phyloP scores from a whole-genome alignment of 2,113 vertebrate species.

The human region DNA sequence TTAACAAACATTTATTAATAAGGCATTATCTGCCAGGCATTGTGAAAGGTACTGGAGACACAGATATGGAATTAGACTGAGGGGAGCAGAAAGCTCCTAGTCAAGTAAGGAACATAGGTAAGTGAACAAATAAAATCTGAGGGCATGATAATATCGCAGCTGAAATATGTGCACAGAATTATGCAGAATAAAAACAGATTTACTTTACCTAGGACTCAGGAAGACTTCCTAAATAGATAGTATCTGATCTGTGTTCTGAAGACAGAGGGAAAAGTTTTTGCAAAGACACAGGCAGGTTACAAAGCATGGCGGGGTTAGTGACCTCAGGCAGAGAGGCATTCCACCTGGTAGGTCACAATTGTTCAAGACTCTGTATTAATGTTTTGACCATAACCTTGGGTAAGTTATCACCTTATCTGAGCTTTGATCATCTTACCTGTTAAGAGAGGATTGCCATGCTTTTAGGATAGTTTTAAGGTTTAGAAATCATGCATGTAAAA shows the following conservation, averaged over 20 bases:
- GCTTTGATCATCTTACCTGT: not conserved
- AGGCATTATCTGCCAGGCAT: not conserved
- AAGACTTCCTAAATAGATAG: not conserved
- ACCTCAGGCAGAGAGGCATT: not conserved
- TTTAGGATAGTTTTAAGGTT: not conserved
- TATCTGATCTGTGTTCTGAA: not conserved
- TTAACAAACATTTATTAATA: constrained; percentile 3
- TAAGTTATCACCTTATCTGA: not conserved
- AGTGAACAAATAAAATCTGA: not conserved
- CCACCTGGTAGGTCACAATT: not conserved
- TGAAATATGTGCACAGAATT: not conserved
- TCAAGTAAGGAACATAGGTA: not conserved
- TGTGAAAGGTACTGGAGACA: not conserved
- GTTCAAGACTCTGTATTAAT: not conserved
- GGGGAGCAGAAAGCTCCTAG: not conserved
- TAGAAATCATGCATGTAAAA: not conserved
- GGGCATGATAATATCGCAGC: not conserved
- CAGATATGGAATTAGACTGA: not conserved
- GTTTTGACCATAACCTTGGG: not conserved
- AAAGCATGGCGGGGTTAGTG: not conserved
- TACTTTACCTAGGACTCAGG: not conserved
- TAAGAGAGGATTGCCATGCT: not conserved
- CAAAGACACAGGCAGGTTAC: not conserved
- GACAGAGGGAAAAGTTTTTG: not conserved
- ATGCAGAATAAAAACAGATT: not conserved